Evolutionary conservation across 2,113 vertebrate genomes (phyloP).

Genomic region (Chionodraco myersi): DNA sequence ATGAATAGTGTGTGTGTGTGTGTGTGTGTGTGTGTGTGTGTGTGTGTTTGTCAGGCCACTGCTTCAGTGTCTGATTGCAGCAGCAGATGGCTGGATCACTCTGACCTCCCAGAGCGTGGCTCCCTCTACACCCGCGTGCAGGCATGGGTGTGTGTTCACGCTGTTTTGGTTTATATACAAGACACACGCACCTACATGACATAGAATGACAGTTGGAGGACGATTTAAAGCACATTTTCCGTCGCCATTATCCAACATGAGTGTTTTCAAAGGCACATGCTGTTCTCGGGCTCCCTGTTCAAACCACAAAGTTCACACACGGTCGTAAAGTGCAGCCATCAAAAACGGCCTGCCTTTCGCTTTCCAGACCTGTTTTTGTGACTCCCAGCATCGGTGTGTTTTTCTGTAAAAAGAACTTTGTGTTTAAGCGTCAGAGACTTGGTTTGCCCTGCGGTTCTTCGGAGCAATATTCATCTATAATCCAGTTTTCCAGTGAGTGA

Average conservation of each 20-base stretch:
- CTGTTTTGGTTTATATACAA: slow-evolving; percentile 48
- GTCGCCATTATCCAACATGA: slow-evolving; percentile 14
- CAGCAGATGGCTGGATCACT: slow-evolving; percentile 81
- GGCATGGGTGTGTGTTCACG: slow-evolving; percentile 9
- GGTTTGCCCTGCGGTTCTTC: slow-evolving; percentile 57
- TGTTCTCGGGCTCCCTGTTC: slow-evolving; percentile 59
- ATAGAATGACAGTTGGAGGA: slow-evolving; percentile 39
- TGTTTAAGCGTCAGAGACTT: slow-evolving; percentile 47
- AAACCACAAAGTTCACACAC: slow-evolving; percentile 74
- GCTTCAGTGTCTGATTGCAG: slow-evolving; percentile 75
- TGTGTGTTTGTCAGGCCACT: slow-evolving; percentile 42
- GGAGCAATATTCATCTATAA: slow-evolving; percentile 67
- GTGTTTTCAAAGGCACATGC: slow-evolving; percentile 62
- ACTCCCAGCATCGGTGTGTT: slow-evolving; percentile 25
- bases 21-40: slow-evolving; percentile 9
- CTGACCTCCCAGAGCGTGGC: slow-evolving; percentile 76
- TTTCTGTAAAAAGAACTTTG: slow-evolving; percentile 24
- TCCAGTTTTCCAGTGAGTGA: slow-evolving; percentile 72
- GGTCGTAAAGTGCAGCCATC: slow-evolving; percentile 70
- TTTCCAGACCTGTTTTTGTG: slow-evolving; percentile 57
- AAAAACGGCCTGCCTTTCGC: slow-evolving; percentile 57
- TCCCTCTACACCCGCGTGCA: slow-evolving; percentile 44
- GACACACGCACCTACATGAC: slow-evolving; percentile 39
- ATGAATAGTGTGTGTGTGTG: no score
- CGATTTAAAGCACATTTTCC: slow-evolving; percentile 21